Conservation (phyloP, 2,888 invertebrate species). For the Boloria selene region DNA sequence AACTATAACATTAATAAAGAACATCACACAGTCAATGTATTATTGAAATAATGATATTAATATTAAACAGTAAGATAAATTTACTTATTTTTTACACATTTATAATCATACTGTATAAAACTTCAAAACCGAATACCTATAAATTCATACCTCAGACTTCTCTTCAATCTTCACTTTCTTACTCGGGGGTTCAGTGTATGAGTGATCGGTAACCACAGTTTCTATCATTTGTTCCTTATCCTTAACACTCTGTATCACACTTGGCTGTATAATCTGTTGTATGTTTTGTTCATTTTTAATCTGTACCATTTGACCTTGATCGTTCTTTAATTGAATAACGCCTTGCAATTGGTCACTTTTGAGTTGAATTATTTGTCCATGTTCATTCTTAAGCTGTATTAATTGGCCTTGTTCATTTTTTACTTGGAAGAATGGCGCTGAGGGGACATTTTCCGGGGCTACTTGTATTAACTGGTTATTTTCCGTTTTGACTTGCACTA, state of each 20-base stretch:
- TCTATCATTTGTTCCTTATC: constrained; percentile 62
- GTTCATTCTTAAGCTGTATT: constrained; percentile 72
- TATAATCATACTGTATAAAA: not conserved
- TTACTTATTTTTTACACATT: not conserved
- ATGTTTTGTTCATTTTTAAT: constrained; percentile 48
- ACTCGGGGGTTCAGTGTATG: constrained; percentile 68
- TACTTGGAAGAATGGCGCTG: constrained; percentile 68
- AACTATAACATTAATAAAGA: too few relatives aligned
- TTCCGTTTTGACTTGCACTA: constrained; percentile 72
- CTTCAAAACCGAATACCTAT: not conserved
- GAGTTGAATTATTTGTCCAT: constrained; percentile 73
- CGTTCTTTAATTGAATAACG: constrained; percentile 64
- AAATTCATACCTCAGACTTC: constrained; percentile 55
- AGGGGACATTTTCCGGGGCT: constrained; percentile 54
- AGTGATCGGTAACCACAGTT: constrained; percentile 61
- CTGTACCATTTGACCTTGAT: constrained; percentile 62
- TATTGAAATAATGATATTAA: too few relatives aligned
- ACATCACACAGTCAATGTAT: too few relatives aligned
- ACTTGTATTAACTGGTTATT: constrained; percentile 64
- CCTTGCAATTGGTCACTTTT: constrained; percentile 68
- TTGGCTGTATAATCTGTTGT: constrained; percentile 40
- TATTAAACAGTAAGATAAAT: too few relatives aligned
- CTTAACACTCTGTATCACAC: constrained; percentile 42
- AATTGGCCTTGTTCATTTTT: constrained; percentile 76
- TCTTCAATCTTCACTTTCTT: constrained; percentile 71